Conservation (phyloP, 2,797 vertebrate species). For the Gymnothorax reevesii region DNA sequence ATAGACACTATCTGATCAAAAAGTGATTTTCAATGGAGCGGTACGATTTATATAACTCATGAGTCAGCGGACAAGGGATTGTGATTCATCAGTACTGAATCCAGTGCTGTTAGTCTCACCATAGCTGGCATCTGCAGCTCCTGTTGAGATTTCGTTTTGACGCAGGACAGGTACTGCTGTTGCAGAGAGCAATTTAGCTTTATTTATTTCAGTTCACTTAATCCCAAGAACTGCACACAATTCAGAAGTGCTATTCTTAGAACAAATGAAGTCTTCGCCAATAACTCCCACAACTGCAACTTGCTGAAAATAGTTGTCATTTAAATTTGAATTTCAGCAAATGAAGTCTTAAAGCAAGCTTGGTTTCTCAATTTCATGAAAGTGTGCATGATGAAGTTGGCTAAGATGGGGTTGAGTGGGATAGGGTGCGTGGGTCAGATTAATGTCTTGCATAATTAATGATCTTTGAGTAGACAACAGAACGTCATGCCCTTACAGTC, state of each 20-base stretch:
- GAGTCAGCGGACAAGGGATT: conserved; percentile 40
- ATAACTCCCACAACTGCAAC: not conserved
- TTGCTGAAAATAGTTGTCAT: not conserved
- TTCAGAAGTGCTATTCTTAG: conserved; percentile 15
- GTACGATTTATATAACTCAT: conserved; percentile 33
- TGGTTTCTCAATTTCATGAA: not conserved
- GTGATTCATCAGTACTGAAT: conserved; percentile 36
- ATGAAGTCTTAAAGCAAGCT: not conserved
- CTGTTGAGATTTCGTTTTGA: conserved; percentile 5
- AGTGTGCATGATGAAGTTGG: not conserved
- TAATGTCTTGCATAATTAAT: conserved; percentile 15
- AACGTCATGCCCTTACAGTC: conserved; percentile 21
- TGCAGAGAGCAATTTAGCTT: conserved; percentile 26
- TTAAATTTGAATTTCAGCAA: not conserved
- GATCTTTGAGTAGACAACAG: not conserved
- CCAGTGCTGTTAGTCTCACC: conserved; percentile 23
- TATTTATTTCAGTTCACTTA: conserved; percentile 31
- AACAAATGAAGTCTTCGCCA: not conserved
- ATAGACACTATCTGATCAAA: conserved; percentile 2
- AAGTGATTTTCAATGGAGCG: conserved; percentile 20
- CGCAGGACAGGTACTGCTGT: conserved; percentile 29
- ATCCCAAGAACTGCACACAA: conserved; percentile 36
- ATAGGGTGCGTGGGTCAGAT: not conserved
- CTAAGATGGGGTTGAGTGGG: not conserved
- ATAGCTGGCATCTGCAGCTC: conserved; percentile 29